Base-by-base conservation (phyloP, 2,888 invertebrate species). In the Dysmachus trigonus region DNA sequence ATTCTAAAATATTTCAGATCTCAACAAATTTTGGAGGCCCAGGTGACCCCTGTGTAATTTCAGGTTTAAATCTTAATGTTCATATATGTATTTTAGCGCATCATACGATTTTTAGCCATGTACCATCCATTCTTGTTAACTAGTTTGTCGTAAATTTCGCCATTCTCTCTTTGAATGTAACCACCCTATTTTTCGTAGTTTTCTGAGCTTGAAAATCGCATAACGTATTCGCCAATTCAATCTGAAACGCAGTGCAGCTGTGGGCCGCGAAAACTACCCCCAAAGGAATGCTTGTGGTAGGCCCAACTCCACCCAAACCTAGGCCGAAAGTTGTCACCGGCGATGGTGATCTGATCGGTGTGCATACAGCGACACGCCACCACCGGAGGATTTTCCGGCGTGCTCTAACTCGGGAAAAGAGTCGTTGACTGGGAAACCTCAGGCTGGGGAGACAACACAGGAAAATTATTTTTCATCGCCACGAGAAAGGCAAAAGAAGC, bases 261-360 rank as follows among this genome's bases (percentile, higher is more conserved):
- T 10, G 38, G 13, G 35, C 33, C 38, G 76, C 13, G 33, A 22
- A 62, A 1, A 76, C 35, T 76, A 7, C 27, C 30, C n/a, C 30
- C 38, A 31, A 79, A 47, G 79, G 30, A 79, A 47, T 47, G 79
- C 38, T 79, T 79, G 79, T 47, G 79, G 79, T 79, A 51, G 79
- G 30, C 47, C 79, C 47, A 47, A 51, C 10, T n/a, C 38, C 10
- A 38, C 38, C 38, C 38, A 38, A 38, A 38, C 38, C 38, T 38
- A 38, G 38, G 38, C 47, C 79, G 47, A 15, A n/a, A 8, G 79
- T 47, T 31, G n/a, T 79, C 51, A 51, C 47, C 22, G 62, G 62
- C 62, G 62, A 18, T 62, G 18, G 76, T 38, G 38, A 38, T 76
- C 62, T 38, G 38, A 38, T 76, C 62, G 2, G 62, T 13, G 27